phyloP scores from a whole-genome alignment of 64 coral and sea anemone genomes.

The Actinia equina region DNA sequence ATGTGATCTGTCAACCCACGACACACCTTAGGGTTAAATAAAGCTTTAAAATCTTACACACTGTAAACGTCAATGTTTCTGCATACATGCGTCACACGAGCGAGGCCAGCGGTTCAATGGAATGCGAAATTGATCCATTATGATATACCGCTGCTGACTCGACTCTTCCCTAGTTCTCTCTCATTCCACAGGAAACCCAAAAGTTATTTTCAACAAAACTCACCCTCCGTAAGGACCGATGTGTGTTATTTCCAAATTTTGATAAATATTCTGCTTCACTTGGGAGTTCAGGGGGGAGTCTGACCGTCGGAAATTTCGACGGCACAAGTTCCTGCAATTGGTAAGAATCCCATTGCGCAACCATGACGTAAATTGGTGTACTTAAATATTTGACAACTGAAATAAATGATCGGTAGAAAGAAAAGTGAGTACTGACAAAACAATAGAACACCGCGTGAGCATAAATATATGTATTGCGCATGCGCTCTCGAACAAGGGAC shows the following conservation, averaged over 20 bases:
- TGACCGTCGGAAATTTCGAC: constrained; percentile 65
- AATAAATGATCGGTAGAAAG: background rate
- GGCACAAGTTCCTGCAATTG: constrained; percentile 80
- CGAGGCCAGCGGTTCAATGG: no score
- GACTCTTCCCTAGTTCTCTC: background rate
- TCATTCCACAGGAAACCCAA: background rate
- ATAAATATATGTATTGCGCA: no score
- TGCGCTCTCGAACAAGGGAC: no score
- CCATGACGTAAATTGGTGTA: constrained; percentile 92
- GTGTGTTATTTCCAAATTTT: constrained; percentile 95
- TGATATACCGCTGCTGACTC: no score
- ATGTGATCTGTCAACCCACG: no score
- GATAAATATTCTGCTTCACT: constrained; percentile 87
- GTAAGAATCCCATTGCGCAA: constrained; percentile 97
- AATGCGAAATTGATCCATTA: no score
- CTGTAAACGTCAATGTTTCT: no score
- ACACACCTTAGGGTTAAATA: no score
- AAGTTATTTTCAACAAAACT: constrained; percentile 9
- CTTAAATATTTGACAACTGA: constrained; percentile 80
- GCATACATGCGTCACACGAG: no score
- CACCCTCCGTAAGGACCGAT: constrained; percentile 87
- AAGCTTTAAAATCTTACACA: no score
- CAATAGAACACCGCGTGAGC: no score
- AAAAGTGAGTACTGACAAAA: background rate
- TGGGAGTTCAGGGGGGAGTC: constrained; percentile 69